Conservation (phyloP, 1,140 invertebrate species). For the Plutomurus gul region DNA sequence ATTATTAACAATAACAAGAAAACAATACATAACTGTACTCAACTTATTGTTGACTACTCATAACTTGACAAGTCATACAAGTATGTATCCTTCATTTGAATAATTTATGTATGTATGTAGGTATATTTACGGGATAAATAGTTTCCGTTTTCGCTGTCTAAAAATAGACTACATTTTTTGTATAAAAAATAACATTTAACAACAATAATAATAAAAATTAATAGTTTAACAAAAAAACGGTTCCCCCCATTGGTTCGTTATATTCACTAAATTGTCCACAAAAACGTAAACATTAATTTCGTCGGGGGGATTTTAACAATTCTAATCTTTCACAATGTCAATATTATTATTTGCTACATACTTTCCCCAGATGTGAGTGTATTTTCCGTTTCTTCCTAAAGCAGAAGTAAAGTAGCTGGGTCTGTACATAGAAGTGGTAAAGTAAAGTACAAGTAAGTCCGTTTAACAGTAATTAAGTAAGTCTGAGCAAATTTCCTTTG, state of each 20-base stretch:
- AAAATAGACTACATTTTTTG: neutral
- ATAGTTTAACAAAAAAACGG: neutral
- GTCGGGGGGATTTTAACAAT: too few relatives aligned
- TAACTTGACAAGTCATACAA: neutral
- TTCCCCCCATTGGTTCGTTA: neutral
- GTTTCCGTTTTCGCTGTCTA: neutral
- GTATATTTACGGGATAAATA: neutral
- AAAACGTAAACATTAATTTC: too few relatives aligned
- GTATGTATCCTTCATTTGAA: neutral
- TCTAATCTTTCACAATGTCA: too few relatives aligned
- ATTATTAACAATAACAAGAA: constrained; percentile 1
- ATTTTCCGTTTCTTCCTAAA: too few relatives aligned
- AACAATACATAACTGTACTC: constrained; percentile 16
- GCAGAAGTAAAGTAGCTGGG: neutral
- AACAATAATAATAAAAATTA: neutral
- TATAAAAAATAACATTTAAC: too few relatives aligned
- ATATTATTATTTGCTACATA: too few relatives aligned
- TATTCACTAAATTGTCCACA: too few relatives aligned
- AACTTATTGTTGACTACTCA: neutral
- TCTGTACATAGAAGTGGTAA: neutral
- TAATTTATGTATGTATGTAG: neutral
- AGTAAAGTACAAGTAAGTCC: constrained; percentile 5
- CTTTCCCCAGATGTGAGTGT: too few relatives aligned
- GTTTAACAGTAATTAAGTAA: constrained; percentile 14
- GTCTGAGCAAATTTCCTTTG: constrained; percentile 26